These are phyloP conservation scores for Parnassius mnemosyne DNA, from an alignment of 2,888 invertebrate species.

Conservation along the genomic window DNA sequence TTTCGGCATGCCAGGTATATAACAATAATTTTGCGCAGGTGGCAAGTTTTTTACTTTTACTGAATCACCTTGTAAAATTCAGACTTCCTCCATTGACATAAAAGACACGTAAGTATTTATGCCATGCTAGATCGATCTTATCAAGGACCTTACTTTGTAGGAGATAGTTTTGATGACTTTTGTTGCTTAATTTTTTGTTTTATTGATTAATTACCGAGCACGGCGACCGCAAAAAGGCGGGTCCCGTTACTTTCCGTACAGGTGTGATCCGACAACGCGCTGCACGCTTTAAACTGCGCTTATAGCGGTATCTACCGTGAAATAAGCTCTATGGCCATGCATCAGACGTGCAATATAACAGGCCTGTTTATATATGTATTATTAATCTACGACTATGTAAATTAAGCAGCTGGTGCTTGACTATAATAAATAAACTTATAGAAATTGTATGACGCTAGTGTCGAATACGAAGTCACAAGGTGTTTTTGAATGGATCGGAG, in stretches of 20 bases:
- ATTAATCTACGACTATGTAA: slow-evolving; percentile 25
- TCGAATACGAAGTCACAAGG: slow-evolving; percentile 9
- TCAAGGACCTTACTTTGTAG: neutral
- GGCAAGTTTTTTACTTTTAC: too few relatives aligned
- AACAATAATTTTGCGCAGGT: too few relatives aligned
- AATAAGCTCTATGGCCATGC: slow-evolving; percentile 11
- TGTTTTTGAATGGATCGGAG: slow-evolving; percentile 5
- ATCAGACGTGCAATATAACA: slow-evolving; percentile 9
- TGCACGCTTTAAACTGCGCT: slow-evolving; percentile 10
- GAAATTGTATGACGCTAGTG: slow-evolving; percentile 9
- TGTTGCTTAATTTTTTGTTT: slow-evolving; percentile 8
- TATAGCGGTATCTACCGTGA: slow-evolving; percentile 26
- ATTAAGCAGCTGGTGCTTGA: slow-evolving; percentile 21
- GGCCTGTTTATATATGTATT: slow-evolving; percentile 17
- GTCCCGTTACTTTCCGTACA: slow-evolving; percentile 23
- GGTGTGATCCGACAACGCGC: slow-evolving; percentile 16
- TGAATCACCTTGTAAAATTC: too few relatives aligned
- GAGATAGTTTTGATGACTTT: neutral
- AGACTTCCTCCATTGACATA: too few relatives aligned
- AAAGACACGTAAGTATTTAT: too few relatives aligned
- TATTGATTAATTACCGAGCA: slow-evolving; percentile 19
- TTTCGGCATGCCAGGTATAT: too few relatives aligned
- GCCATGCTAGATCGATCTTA: neutral
- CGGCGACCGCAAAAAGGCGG: slow-evolving; percentile 10
- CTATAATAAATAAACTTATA: slow-evolving; percentile 23